These are phyloP conservation scores for Illadopsis cleaveri DNA, from an alignment of 2,113 vertebrate genomes.

Conservation along the genomic window DNA sequence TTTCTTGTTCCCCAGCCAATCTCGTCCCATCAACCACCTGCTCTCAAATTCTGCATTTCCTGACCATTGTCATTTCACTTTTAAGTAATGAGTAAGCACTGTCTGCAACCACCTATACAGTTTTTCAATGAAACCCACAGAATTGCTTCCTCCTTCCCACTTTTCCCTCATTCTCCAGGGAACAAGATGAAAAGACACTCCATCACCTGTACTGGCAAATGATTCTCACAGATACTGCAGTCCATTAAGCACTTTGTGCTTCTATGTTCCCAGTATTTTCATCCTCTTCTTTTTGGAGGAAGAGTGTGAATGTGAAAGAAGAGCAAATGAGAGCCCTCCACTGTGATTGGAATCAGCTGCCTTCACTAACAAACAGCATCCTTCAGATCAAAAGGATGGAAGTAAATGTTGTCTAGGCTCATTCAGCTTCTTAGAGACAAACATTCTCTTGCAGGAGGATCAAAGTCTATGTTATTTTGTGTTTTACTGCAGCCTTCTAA, in stretches of 20 bases:
- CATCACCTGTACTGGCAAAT: neutral
- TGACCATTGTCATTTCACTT: neutral
- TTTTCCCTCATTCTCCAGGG: neutral
- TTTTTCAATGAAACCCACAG: neutral
- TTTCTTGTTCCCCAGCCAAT: neutral
- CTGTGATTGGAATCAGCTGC: neutral
- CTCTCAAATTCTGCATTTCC: neutral
- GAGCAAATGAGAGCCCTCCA: neutral
- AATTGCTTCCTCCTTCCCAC: neutral
- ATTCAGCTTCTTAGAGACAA: neutral
- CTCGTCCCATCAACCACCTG: neutral
- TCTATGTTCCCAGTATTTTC: neutral
- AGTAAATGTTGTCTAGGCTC: neutral
- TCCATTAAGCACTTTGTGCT: neutral
- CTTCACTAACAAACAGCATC: neutral
- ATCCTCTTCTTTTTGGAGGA: neutral
- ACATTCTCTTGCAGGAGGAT: neutral
- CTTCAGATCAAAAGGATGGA: neutral
- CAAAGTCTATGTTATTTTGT: neutral
- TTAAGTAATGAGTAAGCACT: neutral
- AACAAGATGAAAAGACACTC: neutral
- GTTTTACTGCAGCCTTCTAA: neutral
- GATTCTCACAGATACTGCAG: neutral
- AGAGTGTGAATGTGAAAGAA: neutral
- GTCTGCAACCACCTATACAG: neutral